Conservation (phyloP, 2,888 invertebrate species). For the Scaptomyza tumidula region DNA sequence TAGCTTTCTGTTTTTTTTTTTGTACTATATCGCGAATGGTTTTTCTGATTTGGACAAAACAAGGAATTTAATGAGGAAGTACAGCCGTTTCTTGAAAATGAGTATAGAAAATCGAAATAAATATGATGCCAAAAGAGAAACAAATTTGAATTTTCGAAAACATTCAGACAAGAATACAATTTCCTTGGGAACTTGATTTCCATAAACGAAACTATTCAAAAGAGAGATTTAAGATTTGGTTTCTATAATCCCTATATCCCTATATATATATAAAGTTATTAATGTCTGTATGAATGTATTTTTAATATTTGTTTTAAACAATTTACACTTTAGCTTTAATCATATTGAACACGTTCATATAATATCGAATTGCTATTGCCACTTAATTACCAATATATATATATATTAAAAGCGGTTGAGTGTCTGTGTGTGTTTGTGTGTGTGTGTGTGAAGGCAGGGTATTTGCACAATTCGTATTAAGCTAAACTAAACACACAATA, state of each 20-base stretch:
- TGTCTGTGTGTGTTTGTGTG: conserved; percentile 9
- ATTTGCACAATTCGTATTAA: conserved; percentile 27
- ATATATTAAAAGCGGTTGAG: conserved; percentile 14
- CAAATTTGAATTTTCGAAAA: not conserved
- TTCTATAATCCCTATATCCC: too few relatives aligned
- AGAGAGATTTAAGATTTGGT: too few relatives aligned
- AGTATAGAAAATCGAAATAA: not conserved
- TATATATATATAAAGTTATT: too few relatives aligned
- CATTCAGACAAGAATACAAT: not conserved
- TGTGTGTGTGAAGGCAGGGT: conserved; percentile 13
- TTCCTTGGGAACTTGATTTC: not conserved
- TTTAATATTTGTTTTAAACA: conserved; percentile 72
- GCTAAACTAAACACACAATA: not conserved
- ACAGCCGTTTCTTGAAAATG: conserved; percentile 22
- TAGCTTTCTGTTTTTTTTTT: too few relatives aligned
- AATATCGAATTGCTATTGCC: conserved; percentile 70
- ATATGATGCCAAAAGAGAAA: conserved; percentile 26
- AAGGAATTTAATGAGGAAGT: conserved; percentile 26
- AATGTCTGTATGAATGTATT: conserved; percentile 19
- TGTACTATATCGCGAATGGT: not conserved
- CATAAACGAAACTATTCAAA: not conserved
- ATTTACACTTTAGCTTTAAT: conserved; percentile 69
- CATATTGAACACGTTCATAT: conserved; percentile 69
- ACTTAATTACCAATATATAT: conserved; percentile 33
- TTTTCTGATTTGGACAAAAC: not conserved